Percentiles rank a stretch among this genome's conserved stretches.
phyloP scores from a whole-genome alignment of 1,140 invertebrate genomes.

The Drosophila athabasca region DNA sequence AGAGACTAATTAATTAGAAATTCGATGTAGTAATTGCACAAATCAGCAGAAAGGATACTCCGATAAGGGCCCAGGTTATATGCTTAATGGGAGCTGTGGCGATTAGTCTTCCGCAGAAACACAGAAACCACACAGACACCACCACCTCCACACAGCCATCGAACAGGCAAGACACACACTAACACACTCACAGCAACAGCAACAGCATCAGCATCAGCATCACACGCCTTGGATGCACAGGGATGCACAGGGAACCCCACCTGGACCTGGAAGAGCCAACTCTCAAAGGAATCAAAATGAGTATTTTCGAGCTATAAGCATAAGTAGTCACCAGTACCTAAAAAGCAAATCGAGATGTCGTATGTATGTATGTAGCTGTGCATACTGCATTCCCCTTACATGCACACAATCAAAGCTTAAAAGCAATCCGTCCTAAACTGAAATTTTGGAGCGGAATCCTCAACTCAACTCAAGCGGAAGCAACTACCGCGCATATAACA shows the following conservation, averaged over 20 bases:
- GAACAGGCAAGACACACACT: neutral
- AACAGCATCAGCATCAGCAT: neutral
- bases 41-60: conserved; percentile 37
- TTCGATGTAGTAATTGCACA: conserved; percentile 47
- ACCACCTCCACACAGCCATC: conserved; percentile 4
- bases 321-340: conserved; percentile 82
- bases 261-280: conserved; percentile 44
- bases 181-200: neutral
- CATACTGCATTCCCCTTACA: conserved; percentile 39
- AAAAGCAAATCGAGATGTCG: conserved; percentile 60
- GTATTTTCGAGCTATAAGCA: conserved; percentile 77
- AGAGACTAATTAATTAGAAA: conserved; percentile 50
- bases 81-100: neutral
- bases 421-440: conserved; percentile 78
- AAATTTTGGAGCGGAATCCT: conserved; percentile 70
- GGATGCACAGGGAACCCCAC: conserved; percentile 26
- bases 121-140: conserved; percentile 13
- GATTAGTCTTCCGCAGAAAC: conserved; percentile 48
- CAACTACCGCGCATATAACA: conserved; percentile 9
- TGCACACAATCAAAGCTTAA: conserved; percentile 71
- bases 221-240: conserved; percentile 32
- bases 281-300: conserved; percentile 66
- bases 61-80: neutral
- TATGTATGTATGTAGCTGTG: conserved; percentile 39
- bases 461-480: conserved; percentile 25